phyloP scores from a whole-genome alignment of 92 coral and sea anemone genomes.

The Zoanthus gigantus region DNA sequence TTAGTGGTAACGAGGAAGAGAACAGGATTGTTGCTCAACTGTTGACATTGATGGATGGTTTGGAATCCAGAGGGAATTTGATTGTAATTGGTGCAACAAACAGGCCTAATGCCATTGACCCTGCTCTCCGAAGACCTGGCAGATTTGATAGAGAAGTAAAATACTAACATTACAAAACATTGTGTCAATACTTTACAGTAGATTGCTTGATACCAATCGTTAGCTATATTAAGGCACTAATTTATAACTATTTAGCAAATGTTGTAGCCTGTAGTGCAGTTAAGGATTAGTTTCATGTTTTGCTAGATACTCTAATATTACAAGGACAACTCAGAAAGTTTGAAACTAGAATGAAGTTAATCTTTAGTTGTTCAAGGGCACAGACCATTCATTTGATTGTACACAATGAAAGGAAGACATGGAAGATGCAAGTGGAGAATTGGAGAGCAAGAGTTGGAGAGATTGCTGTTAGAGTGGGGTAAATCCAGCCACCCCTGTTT shows the following conservation, averaged over 20 bases:
- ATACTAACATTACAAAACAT: not conserved
- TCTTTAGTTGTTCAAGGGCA: too few relatives aligned
- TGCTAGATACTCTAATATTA: too few relatives aligned
- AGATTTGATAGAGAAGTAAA: conserved; percentile 96
- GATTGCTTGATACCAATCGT: not conserved
- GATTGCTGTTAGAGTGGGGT: too few relatives aligned
- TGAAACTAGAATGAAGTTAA: too few relatives aligned
- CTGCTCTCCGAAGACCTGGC: conserved; percentile 96
- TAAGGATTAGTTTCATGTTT: too few relatives aligned
- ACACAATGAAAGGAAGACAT: too few relatives aligned
- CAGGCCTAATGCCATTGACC: conserved; percentile 97
- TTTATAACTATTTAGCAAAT: not conserved
- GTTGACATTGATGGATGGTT: conserved; percentile 91
- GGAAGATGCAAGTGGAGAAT: too few relatives aligned
- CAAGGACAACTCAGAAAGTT: too few relatives aligned
- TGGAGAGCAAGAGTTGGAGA: too few relatives aligned
- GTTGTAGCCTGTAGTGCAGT: too few relatives aligned
- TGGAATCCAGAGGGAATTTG: conserved; percentile 73
- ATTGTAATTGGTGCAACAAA: conserved; percentile 96
- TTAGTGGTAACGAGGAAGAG: conserved; percentile 83
- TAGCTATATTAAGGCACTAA: not conserved
- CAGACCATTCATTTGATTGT: too few relatives aligned
- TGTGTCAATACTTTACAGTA: not conserved
- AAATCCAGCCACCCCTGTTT: too few relatives aligned
- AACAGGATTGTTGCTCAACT: conserved; percentile 94